Base-by-base conservation (phyloP, 1,140 invertebrate species). In the Bombus fervidus region DNA sequence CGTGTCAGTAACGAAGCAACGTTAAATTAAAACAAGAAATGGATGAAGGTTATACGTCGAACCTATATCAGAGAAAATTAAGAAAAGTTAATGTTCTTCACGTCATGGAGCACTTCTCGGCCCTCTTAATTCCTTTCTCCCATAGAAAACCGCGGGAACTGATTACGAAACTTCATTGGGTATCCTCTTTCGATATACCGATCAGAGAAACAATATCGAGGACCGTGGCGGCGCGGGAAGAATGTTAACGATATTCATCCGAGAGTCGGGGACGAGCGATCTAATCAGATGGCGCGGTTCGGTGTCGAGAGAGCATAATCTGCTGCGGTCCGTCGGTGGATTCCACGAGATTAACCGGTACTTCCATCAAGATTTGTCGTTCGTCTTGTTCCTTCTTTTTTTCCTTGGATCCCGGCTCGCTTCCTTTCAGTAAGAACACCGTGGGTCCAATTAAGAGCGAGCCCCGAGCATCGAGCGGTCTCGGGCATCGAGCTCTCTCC, bases 311-410 rank as follows among this genome's bases (percentile, higher is more conserved):
- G 41, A 47, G 66, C 34, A 28, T 74, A 81, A 78, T 64, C 59
- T 47, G 53, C 39, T 4, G 25, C 13, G 75, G 31, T 64, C n/a
- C 25, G 31, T 28, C 68, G 9, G 28, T 69, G 82, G 43, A 81
- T 75, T 85, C 39, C 86, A 68, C 43, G 47, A 47, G 66, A 85
- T 77, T 62, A n/a, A 76, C 34, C 53, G 39, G 47, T 69, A 15
- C 28, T 64, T 62, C 69, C 71, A 79, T 81, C 86, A 83, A 88
- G 77, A 85, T 89, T 88, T 64, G 79, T 80, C 53, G n/a, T 64
- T 34, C 69, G 66, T 37, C 81, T 64, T 37, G 62, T 78, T 37
- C 25, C 37, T 39, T 80, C 8, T 43, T 12, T 4, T 22, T 34
- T 39, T 22, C 59, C 28, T 62, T 62, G 28, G 59, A 62, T 28